Percentiles rank a stretch among this genome's conserved stretches.
Conservation (phyloP, 2,113 vertebrate species). For the Eclectus roratus region DNA sequence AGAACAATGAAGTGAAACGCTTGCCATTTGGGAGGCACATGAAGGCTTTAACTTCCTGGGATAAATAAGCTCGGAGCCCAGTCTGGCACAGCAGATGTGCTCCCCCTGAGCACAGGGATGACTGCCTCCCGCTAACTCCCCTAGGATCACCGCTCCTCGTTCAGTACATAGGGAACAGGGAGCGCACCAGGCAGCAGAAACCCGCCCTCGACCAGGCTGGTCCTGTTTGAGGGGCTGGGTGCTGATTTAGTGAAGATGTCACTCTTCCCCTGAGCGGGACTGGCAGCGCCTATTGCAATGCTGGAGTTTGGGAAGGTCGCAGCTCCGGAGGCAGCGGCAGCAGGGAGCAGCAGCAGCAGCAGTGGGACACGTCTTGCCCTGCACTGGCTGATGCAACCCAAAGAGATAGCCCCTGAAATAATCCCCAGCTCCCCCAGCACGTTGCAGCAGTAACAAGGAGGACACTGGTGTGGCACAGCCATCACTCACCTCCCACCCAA, state of each 20-base stretch:
- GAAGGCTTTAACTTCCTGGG: not conserved
- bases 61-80: not conserved
- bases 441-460: not conserved
- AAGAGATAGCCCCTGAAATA: not conserved
- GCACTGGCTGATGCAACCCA: not conserved
- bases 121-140: not conserved
- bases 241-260: not conserved
- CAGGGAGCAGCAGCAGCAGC: not conserved
- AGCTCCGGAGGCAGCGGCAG: not conserved
- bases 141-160: not conserved
- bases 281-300: accelerated
- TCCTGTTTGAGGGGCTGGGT: not conserved
- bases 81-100: not conserved
- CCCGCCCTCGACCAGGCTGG: not conserved
- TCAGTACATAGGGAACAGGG: accelerated
- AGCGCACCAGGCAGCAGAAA: not conserved
- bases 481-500: not conserved
- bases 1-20: not conserved
- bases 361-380: accelerated
- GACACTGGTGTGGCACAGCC: not conserved
- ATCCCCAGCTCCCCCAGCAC: not conserved
- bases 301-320: not conserved
- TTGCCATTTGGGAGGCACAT: not conserved
- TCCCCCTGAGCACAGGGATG: not conserved
- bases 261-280: not conserved